Evolutionary conservation across 1,140 invertebrate genomes (phyloP), one percentile per base, ranked within the genome.

Genomic region (Drosophila erecta): DNA sequence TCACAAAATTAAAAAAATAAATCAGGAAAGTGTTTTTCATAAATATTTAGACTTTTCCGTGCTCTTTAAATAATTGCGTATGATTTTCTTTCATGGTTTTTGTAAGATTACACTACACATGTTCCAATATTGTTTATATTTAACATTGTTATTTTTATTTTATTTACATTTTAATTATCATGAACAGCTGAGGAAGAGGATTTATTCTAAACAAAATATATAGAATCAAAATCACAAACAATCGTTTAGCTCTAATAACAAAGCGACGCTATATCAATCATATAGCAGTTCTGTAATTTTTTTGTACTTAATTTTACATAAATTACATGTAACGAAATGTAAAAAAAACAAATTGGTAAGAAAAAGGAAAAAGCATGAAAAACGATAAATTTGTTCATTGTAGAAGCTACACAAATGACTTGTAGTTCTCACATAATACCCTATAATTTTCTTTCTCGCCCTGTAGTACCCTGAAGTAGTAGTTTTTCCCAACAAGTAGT

Each of bases 291-390:
- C 75, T 86, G 83, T 87, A 87, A 86, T 86, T 83, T 83, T 81
- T 79, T 83, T 86, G 83, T 86, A 86, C 66, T 89, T 73, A 84
- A 89, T 89, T 87, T 79, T 84, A 87, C 83, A 89, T 89, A 89
- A 89, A 87, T 87, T 89, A 87, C 83, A 89, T 79, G 72, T 89
- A 87, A 89, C 83, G 84, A 87, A 86, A 56, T 60, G 76, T 80
- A 75, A 76, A 81, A 85, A 81, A 79, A 60, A 60, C 73, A 81
- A 81, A 89, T 89, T 89, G 84, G 84, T 89, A 89, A 89, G 84
- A 89, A 79, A 51, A 67, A 56, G 20, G 33, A 69, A 64, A 22
- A 84, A 66, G 37, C 84, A 83, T 89, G 84, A 66, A 49, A 54
- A 60, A 79, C 22, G 17, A 67, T 38, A 64, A 87, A 83, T 70